These are phyloP conservation scores for Ceyx cyanopectus DNA, from an alignment of 2,113 vertebrate species.

Conservation along the genomic window DNA sequence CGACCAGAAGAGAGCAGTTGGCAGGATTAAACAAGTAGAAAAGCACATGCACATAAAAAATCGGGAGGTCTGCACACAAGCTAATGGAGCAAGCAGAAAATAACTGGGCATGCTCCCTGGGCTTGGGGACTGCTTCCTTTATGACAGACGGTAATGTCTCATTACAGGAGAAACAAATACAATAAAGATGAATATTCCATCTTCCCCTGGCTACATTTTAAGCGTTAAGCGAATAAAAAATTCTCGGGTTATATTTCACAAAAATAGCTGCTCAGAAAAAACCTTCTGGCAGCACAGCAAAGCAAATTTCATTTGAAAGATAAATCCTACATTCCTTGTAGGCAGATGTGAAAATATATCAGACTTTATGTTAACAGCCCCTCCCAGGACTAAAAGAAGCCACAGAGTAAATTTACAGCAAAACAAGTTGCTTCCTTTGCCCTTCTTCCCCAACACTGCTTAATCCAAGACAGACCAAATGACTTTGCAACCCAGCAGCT, in stretches of 20 bases:
- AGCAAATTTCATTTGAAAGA: slow-evolving; percentile 14
- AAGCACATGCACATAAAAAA: slow-evolving; percentile 51
- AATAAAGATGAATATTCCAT: slow-evolving; percentile 49
- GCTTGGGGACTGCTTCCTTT: neutral
- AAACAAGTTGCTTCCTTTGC: neutral
- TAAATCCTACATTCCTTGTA: slow-evolving; percentile 8
- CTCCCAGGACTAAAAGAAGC: neutral
- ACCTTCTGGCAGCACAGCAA: neutral
- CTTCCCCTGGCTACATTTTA: slow-evolving; percentile 35
- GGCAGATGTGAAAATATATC: slow-evolving; percentile 23
- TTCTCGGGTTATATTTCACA: slow-evolving; percentile 30
- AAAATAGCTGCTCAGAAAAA: slow-evolving; percentile 25
- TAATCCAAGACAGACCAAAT: neutral
- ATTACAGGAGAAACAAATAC: slow-evolving; percentile 39
- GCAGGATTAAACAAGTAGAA: slow-evolving; percentile 61
- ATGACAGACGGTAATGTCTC: neutral
- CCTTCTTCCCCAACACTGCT: neutral
- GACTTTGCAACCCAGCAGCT: neutral
- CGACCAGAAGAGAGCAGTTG: slow-evolving; percentile 51
- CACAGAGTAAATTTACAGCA: neutral
- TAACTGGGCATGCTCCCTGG: slow-evolving; percentile 22
- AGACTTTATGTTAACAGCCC: neutral
- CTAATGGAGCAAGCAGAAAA: slow-evolving; percentile 57
- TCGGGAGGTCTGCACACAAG: neutral
- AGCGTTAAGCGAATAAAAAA: slow-evolving; percentile 33